phyloP scores from a whole-genome alignment of 2,113 vertebrate genomes.

The Myotis brandtii region DNA sequence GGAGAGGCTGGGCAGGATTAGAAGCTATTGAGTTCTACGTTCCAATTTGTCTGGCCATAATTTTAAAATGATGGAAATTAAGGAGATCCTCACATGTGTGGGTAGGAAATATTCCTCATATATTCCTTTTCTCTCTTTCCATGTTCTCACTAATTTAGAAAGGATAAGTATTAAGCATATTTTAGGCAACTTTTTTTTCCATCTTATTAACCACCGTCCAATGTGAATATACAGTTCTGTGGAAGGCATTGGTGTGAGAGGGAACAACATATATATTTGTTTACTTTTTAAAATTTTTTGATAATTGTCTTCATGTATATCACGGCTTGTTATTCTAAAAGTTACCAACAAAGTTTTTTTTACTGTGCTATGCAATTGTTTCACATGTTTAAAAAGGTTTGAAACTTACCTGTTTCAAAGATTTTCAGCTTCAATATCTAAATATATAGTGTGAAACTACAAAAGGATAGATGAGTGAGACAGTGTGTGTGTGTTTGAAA shows the following conservation, averaged over 20 bases:
- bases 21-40: background rate
- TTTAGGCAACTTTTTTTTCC: background rate
- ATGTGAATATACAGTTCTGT: background rate
- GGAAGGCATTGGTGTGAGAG: background rate
- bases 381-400: background rate
- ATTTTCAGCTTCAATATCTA: background rate
- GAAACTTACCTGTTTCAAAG: background rate
- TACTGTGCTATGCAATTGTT: background rate
- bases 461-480: background rate
- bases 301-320: background rate
- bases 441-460: background rate
- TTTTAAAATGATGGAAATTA: background rate
- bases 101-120: accelerated
- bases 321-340: background rate
- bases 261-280: background rate
- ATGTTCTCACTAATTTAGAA: background rate
- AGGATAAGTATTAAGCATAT: background rate
- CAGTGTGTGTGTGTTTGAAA: too few species aligned
- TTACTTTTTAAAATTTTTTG: background rate
- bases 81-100: background rate
- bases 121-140: background rate
- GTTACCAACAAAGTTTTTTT: background rate
- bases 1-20: background rate
- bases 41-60: background rate
- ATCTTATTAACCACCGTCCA: background rate